phyloP scores from a whole-genome alignment of 2,113 vertebrate genomes.

The Hippopotamus amphibius region DNA sequence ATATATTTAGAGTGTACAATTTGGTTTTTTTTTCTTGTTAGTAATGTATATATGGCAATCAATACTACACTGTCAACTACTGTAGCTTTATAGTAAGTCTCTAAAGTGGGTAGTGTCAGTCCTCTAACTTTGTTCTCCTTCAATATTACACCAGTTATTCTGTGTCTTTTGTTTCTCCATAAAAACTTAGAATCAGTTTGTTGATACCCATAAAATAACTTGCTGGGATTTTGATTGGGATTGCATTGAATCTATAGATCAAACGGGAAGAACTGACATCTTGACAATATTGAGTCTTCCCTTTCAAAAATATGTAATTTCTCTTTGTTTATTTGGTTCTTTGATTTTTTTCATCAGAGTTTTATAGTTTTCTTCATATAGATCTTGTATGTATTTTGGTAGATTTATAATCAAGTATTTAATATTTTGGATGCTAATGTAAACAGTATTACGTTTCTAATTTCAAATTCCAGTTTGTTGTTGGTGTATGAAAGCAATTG shows the following conservation, averaged over 20 bases:
- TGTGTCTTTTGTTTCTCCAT: not conserved
- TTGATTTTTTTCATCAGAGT: not conserved
- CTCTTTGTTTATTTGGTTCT: not conserved
- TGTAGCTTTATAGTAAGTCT: not conserved
- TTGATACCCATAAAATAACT: not conserved
- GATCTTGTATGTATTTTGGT: not conserved
- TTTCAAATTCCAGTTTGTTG: not conserved
- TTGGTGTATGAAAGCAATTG: not conserved
- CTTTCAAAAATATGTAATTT: not conserved
- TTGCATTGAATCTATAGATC: not conserved
- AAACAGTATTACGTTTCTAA: not conserved
- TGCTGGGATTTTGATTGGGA: not conserved
- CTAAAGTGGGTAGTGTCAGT: not conserved
- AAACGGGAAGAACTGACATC: not conserved
- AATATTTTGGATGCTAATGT: not conserved
- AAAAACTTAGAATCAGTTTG: not conserved
- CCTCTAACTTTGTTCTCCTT: not conserved
- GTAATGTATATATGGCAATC: not conserved
- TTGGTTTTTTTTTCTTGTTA: too few species aligned
- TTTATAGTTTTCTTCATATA: not conserved
- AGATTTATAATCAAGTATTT: not conserved
- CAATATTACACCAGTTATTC: not conserved
- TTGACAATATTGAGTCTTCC: not conserved
- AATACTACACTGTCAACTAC: not conserved
- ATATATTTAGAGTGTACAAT: too few species aligned